Evolutionary conservation across 2,113 vertebrate genomes (phyloP).

Genomic region (Myiopsitta monachus): DNA sequence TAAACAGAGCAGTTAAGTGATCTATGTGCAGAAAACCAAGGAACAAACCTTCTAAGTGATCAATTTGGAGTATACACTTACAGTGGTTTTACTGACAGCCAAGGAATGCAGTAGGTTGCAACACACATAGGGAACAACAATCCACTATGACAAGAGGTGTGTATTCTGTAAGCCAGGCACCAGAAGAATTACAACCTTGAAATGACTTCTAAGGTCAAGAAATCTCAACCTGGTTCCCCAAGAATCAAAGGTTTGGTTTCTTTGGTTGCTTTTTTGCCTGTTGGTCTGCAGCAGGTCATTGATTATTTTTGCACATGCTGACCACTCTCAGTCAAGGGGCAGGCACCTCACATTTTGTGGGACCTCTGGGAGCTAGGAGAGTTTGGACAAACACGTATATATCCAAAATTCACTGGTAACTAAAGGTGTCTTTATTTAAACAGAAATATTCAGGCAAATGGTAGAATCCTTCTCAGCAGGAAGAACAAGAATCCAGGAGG

Average conservation of each 20-base stretch:
- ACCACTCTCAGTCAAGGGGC: neutral
- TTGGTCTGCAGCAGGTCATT: neutral
- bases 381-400: neutral
- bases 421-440: neutral
- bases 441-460: neutral
- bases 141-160: rapidly evolving
- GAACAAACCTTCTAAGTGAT: rapidly evolving
- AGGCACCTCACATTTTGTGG: neutral
- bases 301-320: neutral
- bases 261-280: neutral
- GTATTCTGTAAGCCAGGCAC: neutral
- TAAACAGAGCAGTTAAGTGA: neutral
- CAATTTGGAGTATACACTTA: neutral
- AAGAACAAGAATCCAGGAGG: neutral
- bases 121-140: neutral
- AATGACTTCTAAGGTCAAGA: neutral
- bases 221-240: neutral
- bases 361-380: neutral
- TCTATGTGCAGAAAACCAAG: neutral
- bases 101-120: neutral
- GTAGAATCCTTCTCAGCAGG: neutral
- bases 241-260: neutral
- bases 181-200: neutral
- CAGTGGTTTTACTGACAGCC: neutral
- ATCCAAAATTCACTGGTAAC: neutral